phyloP scores from a whole-genome alignment of 2,888 invertebrate species.

The Ichneumon xanthorius region DNA sequence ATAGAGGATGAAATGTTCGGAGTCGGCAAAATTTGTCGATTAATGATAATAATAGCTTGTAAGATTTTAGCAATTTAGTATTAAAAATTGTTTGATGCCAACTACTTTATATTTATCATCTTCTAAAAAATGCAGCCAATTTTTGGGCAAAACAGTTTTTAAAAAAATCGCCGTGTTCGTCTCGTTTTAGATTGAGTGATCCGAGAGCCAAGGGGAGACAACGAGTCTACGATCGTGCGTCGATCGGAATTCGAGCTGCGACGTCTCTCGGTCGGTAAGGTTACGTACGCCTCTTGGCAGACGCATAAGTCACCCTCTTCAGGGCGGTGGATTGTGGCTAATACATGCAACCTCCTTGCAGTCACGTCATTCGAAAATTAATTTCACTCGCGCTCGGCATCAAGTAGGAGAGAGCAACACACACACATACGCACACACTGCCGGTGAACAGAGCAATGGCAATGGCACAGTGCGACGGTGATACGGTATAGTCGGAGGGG shows the following conservation, averaged over 20 bases:
- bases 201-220: neutral
- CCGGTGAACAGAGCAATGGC: slow-evolving; percentile 18
- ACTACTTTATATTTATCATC: no score
- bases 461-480: slow-evolving; percentile 33
- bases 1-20: neutral
- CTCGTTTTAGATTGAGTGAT: neutral
- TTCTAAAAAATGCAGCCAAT: no score
- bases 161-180: neutral
- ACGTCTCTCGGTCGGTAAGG: slow-evolving; percentile 59
- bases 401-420: slow-evolving; percentile 30
- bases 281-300: slow-evolving; percentile 69
- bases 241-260: slow-evolving; percentile 71
- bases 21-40: neutral
- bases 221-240: slow-evolving; percentile 50
- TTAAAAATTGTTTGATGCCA: no score
- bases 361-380: slow-evolving; percentile 82
- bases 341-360: slow-evolving; percentile 80
- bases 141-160: no score
- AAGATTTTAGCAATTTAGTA: neutral
- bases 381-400: slow-evolving; percentile 73
- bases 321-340: slow-evolving; percentile 69
- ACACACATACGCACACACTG: slow-evolving; percentile 1
- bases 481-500: slow-evolving; percentile 49
- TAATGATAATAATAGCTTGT: neutral
- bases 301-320: slow-evolving; percentile 73